These are phyloP conservation scores for Proisotoma minuta DNA, from an alignment of 2,888 invertebrate species.

Conservation along the genomic window DNA sequence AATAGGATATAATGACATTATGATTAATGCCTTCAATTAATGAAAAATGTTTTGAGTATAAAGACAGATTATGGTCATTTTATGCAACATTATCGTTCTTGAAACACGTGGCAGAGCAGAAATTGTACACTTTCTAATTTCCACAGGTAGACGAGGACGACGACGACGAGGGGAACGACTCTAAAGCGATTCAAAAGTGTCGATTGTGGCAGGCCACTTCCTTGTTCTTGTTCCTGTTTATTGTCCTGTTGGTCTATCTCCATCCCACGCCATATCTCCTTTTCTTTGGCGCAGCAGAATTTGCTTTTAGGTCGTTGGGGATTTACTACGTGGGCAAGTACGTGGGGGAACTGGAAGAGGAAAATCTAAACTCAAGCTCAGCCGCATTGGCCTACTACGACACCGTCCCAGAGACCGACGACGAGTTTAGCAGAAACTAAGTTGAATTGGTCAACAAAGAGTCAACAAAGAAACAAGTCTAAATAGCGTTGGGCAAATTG, in stretches of 20 bases:
- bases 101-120: too few species aligned
- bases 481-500: too few species aligned
- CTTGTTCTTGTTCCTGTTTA: constrained; percentile 35
- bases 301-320: constrained; percentile 33
- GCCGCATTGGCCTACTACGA: constrained; percentile 38
- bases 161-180: constrained; percentile 40
- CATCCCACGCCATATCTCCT: constrained; percentile 29
- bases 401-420: background rate
- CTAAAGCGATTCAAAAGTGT: constrained; percentile 41
- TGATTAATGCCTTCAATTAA: too few species aligned
- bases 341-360: constrained; percentile 38
- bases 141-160: constrained; percentile 20
- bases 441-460: too few species aligned
- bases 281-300: constrained; percentile 29
- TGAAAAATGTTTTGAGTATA: too few species aligned
- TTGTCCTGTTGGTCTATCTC: constrained; percentile 30
- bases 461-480: too few species aligned
- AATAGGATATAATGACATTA: too few species aligned
- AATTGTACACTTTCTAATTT: background rate
- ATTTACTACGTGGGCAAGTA: constrained; percentile 39
- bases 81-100: too few species aligned
- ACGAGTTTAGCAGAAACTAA: too few species aligned
- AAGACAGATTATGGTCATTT: too few species aligned
- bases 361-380: constrained; percentile 32
- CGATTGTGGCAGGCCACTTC: constrained; percentile 42